Evolutionary conservation across 2,113 vertebrate species (phyloP).

Genomic region (Alethe diademata): DNA sequence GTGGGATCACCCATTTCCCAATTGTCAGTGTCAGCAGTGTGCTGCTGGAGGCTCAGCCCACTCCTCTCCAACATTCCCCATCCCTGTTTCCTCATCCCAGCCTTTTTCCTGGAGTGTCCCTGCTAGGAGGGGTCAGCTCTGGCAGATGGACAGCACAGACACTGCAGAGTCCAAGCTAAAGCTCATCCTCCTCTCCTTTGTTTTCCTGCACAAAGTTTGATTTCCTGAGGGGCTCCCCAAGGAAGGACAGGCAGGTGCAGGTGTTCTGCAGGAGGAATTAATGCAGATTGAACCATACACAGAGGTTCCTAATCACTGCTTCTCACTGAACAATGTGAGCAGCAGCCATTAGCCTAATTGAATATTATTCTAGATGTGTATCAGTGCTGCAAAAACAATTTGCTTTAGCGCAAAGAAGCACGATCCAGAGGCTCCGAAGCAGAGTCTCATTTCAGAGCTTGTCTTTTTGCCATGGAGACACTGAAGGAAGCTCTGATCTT

Average conservation of each 20-base stretch:
- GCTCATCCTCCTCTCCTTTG: not conserved
- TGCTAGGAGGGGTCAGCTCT: not conserved
- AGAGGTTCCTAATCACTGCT: not conserved
- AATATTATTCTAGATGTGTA: not conserved
- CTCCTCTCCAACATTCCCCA: not conserved
- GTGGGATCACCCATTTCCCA: not conserved
- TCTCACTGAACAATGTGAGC: not conserved
- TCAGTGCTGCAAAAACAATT: not conserved
- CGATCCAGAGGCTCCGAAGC: not conserved
- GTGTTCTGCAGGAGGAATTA: not conserved
- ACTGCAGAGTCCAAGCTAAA: not conserved
- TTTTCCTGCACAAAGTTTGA: not conserved
- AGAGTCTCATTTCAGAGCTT: not conserved
- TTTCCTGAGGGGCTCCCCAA: not conserved
- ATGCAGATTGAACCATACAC: not conserved
- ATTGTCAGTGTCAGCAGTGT: not conserved
- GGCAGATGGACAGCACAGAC: slow-evolving; percentile 9
- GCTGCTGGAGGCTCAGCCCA: not conserved
- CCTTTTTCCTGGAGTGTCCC: not conserved
- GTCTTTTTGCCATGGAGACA: not conserved
- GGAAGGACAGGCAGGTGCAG: not conserved
- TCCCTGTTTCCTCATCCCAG: not conserved
- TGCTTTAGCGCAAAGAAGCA: not conserved
- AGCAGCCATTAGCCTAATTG: slow-evolving; percentile 11
- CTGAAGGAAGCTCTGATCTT: not conserved